A percentile compares a stretch with the other conserved stretches of the same genome.
These are phyloP conservation scores for Calliopum simillimum DNA, from an alignment of 2,888 invertebrate species.

Conservation along the genomic window DNA sequence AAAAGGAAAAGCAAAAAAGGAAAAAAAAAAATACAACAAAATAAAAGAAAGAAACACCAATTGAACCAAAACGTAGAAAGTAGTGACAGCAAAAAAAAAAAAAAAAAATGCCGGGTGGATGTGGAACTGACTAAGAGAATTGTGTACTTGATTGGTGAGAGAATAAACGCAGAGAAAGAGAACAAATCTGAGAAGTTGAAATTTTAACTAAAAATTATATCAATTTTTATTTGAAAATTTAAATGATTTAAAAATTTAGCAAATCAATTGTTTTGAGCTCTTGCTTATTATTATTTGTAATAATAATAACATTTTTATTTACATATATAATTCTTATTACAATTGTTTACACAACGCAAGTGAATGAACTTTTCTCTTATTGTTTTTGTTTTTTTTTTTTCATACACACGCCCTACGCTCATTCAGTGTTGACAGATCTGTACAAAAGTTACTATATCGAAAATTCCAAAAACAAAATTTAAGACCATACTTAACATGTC, in stretches of 20 bases:
- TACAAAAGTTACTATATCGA: no score
- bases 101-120: conserved; percentile 24
- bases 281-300: background rate
- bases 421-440: no score
- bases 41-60: conserved; percentile 17
- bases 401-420: conserved; percentile 42
- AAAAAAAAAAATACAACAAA: conserved; percentile 5
- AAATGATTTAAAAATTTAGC: background rate
- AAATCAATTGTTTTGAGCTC: background rate
- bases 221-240: background rate
- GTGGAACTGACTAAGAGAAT: conserved; percentile 33
- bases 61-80: conserved; percentile 16
- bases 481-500: no score
- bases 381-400: conserved; percentile 52
- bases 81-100: conserved; percentile 3
- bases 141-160: conserved; percentile 1
- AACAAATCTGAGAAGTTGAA: background rate
- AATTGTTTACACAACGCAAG: conserved; percentile 42
- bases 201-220: background rate
- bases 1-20: conserved; percentile 11
- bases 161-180: conserved; percentile 24
- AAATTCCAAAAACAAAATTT: no score
- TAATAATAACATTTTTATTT: background rate
- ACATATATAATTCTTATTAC: no score
- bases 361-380: conserved; percentile 58